phyloP scores from a whole-genome alignment of 2,113 vertebrate species.

The Strix uralensis region DNA sequence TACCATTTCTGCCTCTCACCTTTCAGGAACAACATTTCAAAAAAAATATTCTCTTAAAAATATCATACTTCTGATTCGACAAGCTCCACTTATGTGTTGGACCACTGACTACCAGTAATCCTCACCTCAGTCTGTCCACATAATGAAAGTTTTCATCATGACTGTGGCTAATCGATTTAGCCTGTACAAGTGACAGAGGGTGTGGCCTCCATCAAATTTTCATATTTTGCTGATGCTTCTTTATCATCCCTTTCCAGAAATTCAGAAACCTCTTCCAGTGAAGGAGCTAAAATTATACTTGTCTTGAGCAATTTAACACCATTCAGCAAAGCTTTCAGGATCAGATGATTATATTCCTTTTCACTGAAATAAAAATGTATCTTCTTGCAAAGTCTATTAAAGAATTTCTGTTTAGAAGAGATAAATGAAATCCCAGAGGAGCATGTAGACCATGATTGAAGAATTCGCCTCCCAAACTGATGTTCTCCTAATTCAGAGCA shows the following conservation, averaged over 20 bases:
- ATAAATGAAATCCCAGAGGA: neutral
- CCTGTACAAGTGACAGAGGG: neutral
- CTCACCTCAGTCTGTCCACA: neutral
- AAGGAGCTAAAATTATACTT: neutral
- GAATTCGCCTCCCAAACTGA: neutral
- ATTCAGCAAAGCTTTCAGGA: neutral
- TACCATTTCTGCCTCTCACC: neutral
- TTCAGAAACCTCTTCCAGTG: neutral
- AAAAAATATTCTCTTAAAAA: neutral
- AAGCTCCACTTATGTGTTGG: neutral
- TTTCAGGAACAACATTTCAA: neutral
- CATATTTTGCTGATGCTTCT: neutral
- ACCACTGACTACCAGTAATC: neutral
- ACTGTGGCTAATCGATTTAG: neutral
- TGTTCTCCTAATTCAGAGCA: neutral
- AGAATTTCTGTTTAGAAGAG: neutral
- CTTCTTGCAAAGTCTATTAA: neutral
- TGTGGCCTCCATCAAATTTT: neutral
- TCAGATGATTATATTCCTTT: neutral
- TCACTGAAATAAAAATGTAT: neutral
- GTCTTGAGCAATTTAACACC: neutral
- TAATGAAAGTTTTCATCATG: neutral
- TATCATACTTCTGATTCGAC: neutral
- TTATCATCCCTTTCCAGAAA: neutral
- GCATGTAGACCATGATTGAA: accelerated